Evolutionary conservation across 92 coral and sea anemone genomes (phyloP), one percentile per base, ranked within the genome.

Genomic region (Montipora capitata): DNA sequence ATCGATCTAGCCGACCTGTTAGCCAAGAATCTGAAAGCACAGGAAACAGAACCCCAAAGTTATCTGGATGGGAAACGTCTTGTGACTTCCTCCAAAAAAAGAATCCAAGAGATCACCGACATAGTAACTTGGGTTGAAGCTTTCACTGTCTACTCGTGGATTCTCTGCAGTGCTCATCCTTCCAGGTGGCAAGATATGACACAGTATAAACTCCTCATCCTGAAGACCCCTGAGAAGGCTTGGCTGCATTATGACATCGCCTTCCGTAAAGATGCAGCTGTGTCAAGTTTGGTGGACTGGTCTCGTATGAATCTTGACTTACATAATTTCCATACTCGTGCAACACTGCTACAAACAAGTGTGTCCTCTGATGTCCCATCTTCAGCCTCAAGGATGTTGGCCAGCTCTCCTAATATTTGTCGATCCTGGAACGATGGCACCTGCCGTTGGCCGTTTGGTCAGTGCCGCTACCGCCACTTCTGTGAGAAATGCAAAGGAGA

Each of bases 301-400:
- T 69, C 72, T 5, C 44, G 15, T 40, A 68, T 40, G 88, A 83
- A 83, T 54, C 56, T 72, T 7, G 70, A 83, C 38, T 68, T 83
- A 35, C 73, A 83, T 15, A 83, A 83, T 44, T 83, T 83, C 40
- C 72, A 52, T 38, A 72, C 77, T 4, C 35, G 58, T 2, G 11
- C 4, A 8, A 9, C 72, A 35, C 44, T 35, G 10, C 43, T 7
- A 2, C 72, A 40, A 11, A 45, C 8, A 45, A 68, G 15, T 1
- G 13, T 7, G 11, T 4, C 58, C 27, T 38, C 8, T 7, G 14
- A 48, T 1, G 5, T 7, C 48, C 51, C 20, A 16, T 38, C 69
- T 77, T 7, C 14, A n/a, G 13, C 38, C 2, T 41, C 69, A 39
- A 4, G 2, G 40, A 3, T 14, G 11, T 11, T 5, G 1, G 49